A percentile compares a stretch with the other conserved stretches of the same genome.
phyloP scores from a whole-genome alignment of 2,113 vertebrate species.

The Phocoena sinus region DNA sequence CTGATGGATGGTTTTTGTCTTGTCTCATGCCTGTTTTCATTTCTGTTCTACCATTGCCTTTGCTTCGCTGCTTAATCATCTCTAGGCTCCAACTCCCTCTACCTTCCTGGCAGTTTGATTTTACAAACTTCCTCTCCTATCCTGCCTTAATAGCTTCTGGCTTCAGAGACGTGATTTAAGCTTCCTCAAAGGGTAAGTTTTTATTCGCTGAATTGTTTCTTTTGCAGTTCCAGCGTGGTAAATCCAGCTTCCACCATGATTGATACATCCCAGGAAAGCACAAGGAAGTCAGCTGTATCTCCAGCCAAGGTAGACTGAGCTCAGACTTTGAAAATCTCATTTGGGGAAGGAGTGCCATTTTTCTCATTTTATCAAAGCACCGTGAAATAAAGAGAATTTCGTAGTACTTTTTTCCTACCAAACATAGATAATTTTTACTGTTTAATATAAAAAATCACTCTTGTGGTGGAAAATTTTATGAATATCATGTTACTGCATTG shows the following conservation, averaged over 20 bases:
- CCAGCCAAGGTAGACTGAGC: constrained; percentile 77
- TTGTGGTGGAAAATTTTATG: not conserved
- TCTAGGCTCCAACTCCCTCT: not conserved
- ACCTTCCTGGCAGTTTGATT: not conserved
- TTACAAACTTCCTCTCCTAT: not conserved
- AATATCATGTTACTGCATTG: not conserved
- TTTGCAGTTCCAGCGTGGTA: constrained; percentile 67
- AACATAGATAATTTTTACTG: not conserved
- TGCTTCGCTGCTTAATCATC: not conserved
- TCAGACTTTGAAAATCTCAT: not conserved
- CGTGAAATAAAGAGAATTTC: not conserved
- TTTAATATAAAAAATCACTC: not conserved
- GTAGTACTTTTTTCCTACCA: not conserved
- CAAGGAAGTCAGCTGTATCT: constrained; percentile 59
- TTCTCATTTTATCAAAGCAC: constrained; percentile 29
- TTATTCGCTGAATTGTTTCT: constrained; percentile 48
- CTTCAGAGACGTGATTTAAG: not conserved
- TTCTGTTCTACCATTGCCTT: not conserved
- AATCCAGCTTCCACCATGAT: constrained; percentile 60
- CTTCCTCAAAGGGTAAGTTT: not conserved
- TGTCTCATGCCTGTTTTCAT: not conserved
- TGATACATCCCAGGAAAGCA: constrained; percentile 53
- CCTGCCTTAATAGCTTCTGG: not conserved
- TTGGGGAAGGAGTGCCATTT: not conserved
- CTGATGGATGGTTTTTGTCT: not conserved